Conservation (phyloP, 2,113 vertebrate species). For the Pseudolaguvia tuberculata region DNA sequence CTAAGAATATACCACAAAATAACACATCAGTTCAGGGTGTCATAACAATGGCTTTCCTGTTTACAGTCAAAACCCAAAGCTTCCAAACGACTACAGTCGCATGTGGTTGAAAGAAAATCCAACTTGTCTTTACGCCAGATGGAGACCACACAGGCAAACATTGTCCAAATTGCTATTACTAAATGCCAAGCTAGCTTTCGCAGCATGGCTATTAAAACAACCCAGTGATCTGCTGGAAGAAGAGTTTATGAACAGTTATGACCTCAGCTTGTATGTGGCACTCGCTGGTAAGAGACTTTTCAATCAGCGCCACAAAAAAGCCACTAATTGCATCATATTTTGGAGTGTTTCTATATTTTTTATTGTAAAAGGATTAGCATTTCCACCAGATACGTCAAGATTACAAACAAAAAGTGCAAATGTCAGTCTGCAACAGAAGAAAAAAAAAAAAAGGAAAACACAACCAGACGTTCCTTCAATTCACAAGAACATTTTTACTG, state of each 20-base stretch:
- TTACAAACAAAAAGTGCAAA: not conserved
- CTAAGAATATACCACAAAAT: not conserved
- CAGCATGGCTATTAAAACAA: constrained; percentile 1
- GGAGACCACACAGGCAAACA: constrained; percentile 40
- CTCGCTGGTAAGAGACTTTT: not conserved
- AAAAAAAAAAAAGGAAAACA: constrained; percentile 17
- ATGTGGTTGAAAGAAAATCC: constrained; percentile 20
- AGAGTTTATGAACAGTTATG: not conserved
- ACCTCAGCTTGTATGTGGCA: not conserved
- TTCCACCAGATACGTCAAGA: not conserved
- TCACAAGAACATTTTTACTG: constrained; percentile 13
- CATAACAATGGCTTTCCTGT: constrained; percentile 14
- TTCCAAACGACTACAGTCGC: constrained; percentile 17
- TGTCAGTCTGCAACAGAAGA: not conserved
- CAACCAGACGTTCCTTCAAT: not conserved
- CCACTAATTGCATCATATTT: too few species aligned
- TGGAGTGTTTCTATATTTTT: not conserved
- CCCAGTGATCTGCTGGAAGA: not conserved
- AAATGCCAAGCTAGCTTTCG: constrained; percentile 24
- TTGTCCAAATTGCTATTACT: not conserved
- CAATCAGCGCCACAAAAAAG: not conserved
- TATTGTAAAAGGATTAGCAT: not conserved
- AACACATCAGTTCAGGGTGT: constrained; percentile 14
- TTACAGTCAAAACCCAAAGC: constrained; percentile 32
- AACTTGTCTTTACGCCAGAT: constrained; percentile 21